phyloP scores from a whole-genome alignment of 2,113 vertebrate species.

The Neolamprologus sp. region DNA sequence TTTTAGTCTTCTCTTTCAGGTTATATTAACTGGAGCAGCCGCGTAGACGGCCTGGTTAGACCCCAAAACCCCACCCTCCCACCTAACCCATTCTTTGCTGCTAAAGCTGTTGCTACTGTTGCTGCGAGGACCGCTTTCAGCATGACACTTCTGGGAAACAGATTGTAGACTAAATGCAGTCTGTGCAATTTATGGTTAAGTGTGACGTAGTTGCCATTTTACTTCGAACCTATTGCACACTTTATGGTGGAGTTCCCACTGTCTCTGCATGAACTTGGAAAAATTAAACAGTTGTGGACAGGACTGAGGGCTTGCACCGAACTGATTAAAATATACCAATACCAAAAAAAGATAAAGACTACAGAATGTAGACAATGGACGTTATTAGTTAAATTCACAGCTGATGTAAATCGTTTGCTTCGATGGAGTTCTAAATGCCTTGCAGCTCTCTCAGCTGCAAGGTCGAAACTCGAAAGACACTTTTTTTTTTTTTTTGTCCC shows the following conservation, averaged over 20 bases:
- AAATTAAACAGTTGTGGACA: not conserved
- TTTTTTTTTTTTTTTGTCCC: not conserved
- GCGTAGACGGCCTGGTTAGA: slow-evolving; percentile 28
- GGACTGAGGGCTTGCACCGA: not conserved
- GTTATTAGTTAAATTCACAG: not conserved
- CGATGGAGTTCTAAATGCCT: not conserved
- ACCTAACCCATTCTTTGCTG: not conserved
- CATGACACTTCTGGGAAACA: slow-evolving; percentile 54
- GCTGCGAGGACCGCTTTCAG: not conserved
- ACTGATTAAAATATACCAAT: not conserved
- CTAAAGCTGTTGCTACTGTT: not conserved
- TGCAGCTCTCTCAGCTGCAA: not conserved
- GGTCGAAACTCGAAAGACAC: not conserved
- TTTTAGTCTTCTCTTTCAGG: not conserved
- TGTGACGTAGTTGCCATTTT: slow-evolving; percentile 17
- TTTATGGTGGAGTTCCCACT: slow-evolving; percentile 12
- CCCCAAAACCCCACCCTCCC: slow-evolving; percentile 30
- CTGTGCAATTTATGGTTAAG: slow-evolving; percentile 22
- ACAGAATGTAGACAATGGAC: not conserved
- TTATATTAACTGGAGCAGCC: not conserved
- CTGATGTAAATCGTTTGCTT: not conserved
- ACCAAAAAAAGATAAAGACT: not conserved
- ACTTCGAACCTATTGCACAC: not conserved
- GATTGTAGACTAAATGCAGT: not conserved
- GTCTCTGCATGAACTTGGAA: not conserved